A percentile compares a stretch with the other conserved stretches of the same genome.
Evolutionary conservation across 2,888 invertebrate genomes (phyloP).

Genomic region (Cremastobaeus sp.): DNA sequence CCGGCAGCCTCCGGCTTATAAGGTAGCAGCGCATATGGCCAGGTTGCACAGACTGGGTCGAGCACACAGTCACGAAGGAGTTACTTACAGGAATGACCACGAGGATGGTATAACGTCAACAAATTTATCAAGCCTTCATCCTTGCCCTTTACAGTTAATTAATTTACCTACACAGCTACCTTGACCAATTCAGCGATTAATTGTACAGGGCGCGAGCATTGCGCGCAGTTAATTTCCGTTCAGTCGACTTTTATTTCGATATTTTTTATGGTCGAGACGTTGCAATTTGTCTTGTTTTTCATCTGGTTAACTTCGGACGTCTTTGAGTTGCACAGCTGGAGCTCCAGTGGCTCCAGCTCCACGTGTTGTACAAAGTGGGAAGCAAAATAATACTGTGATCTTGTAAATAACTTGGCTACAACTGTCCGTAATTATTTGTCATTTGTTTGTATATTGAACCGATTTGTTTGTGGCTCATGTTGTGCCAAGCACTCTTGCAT

Average conservation of each 20-base stretch:
- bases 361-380: conserved; percentile 38
- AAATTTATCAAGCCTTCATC: conserved; percentile 50
- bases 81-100: conserved; percentile 87
- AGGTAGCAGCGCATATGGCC: conserved; percentile 91
- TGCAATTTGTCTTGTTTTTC: too few relatives aligned
- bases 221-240: conserved; percentile 15
- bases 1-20: conserved; percentile 90
- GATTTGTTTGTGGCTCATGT: conserved; percentile 47
- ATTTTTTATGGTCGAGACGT: too few relatives aligned
- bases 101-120: conserved; percentile 79
- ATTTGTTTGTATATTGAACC: conserved; percentile 49
- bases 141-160: conserved; percentile 23
- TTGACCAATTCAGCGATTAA: neutral
- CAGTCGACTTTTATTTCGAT: too few relatives aligned
- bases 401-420: conserved; percentile 56
- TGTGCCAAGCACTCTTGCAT: conserved; percentile 52
- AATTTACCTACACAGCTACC: conserved; percentile 12
- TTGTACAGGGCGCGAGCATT: conserved; percentile 1
- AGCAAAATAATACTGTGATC: conserved; percentile 19
- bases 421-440: conserved; percentile 50
- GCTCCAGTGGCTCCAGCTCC: conserved; percentile 18
- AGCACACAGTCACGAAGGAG: conserved; percentile 92
- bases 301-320: too few relatives aligned
- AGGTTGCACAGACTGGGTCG: conserved; percentile 89
- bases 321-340: too few relatives aligned